Conservation (phyloP, 2,888 invertebrate species). For the Helicoverpa assulta region DNA sequence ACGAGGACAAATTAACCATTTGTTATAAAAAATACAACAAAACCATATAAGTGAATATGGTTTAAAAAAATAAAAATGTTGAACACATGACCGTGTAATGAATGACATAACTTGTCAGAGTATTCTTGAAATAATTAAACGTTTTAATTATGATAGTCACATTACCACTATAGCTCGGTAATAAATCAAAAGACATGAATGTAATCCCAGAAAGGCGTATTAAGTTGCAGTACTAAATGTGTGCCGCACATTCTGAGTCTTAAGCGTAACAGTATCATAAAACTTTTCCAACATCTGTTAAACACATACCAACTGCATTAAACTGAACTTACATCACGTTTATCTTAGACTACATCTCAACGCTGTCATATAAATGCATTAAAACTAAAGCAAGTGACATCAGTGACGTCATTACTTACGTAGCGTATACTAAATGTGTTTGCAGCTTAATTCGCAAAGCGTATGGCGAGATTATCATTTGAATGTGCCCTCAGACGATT, state of each 20-base stretch:
- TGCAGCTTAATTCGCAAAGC: constrained; percentile 80
- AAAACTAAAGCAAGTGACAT: constrained; percentile 56
- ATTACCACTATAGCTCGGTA: constrained; percentile 17
- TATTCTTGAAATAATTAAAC: constrained; percentile 39
- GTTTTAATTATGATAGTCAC: constrained; percentile 42
- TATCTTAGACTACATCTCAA: constrained; percentile 37
- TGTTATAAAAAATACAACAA: neutral
- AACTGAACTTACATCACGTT: constrained; percentile 38
- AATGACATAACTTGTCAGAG: constrained; percentile 14
- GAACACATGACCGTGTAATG: constrained; percentile 28
- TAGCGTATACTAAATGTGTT: constrained; percentile 68
- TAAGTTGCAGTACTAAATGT: constrained; percentile 49
- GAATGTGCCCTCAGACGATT: constrained; percentile 88
- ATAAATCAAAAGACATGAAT: constrained; percentile 31
- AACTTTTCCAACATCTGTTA: constrained; percentile 58
- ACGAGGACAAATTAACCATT: neutral
- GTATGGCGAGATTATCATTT: constrained; percentile 89
- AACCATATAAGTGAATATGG: neutral
- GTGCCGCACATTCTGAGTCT: constrained; percentile 27
- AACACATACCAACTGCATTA: constrained; percentile 50
- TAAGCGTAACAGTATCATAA: constrained; percentile 50
- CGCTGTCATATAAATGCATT: constrained; percentile 57
- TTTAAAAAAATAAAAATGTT: constrained; percentile 25
- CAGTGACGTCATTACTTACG: constrained; percentile 55
- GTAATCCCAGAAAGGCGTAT: constrained; percentile 33